A percentile compares a stretch with the other conserved stretches of the same genome.
Conservation (phyloP, 2,113 vertebrate species). For the Silurus meridionalis region DNA sequence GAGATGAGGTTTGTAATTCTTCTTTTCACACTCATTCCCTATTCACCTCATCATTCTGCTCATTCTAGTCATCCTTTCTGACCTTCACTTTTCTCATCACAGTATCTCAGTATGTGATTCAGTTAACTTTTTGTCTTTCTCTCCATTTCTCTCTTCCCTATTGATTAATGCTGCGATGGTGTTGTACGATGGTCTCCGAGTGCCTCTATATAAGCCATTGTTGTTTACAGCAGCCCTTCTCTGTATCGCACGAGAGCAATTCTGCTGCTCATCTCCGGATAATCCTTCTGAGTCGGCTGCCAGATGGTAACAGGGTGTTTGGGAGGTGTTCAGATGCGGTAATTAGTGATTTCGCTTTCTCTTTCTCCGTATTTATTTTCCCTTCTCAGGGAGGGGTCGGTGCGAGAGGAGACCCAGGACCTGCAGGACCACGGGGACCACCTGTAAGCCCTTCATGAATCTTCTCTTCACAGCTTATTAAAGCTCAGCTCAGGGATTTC, state of each 20-base stretch:
- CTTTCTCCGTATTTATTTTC: constrained; percentile 1
- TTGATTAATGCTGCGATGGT: not conserved
- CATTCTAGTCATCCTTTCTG: not conserved
- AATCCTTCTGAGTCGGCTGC: constrained; percentile 32
- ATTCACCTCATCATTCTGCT: constrained; percentile 1
- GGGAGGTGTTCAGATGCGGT: not conserved
- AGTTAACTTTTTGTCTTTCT: not conserved
- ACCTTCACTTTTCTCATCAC: not conserved
- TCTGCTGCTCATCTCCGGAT: constrained; percentile 26
- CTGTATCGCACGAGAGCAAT: constrained; percentile 20
- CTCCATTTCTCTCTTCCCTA: not conserved
- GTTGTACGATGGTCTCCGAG: not conserved
- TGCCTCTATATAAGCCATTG: not conserved
- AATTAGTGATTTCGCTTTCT: constrained; percentile 31
- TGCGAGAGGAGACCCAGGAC: constrained; percentile 53
- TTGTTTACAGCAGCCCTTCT: not conserved
- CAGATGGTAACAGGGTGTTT: constrained; percentile 20
- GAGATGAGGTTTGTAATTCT: constrained; percentile 74
- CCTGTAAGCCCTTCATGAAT: constrained; percentile 41
- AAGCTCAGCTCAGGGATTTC: not conserved
- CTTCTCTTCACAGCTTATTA: constrained; percentile 9
- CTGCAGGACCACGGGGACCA: constrained; percentile 50
- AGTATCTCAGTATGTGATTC: not conserved
- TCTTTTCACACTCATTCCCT: constrained; percentile 37
- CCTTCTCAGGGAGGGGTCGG: constrained; percentile 46